phyloP scores from a whole-genome alignment of 2,888 invertebrate genomes.

The Masnerella sp. region DNA sequence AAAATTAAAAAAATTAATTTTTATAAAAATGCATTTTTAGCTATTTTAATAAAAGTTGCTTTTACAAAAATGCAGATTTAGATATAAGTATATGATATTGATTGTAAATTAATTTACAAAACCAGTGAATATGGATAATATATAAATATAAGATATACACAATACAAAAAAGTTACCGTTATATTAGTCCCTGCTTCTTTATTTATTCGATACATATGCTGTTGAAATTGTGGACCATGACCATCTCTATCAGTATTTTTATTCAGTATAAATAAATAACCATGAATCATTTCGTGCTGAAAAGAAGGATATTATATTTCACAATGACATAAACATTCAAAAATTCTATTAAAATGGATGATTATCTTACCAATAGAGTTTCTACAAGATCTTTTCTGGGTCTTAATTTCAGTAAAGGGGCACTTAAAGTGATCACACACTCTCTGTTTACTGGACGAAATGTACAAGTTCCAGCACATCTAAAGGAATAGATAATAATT shows the following conservation, averaged over 20 bases:
- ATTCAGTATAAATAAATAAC: slow-evolving; percentile 93
- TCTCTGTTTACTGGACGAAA: slow-evolving; percentile 87
- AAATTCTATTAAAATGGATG: background rate
- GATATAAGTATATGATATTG: too few species aligned
- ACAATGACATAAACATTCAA: background rate
- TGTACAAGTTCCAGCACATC: slow-evolving; percentile 85
- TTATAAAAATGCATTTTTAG: too few species aligned
- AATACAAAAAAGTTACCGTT: slow-evolving; percentile 80
- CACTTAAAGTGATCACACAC: slow-evolving; percentile 91
- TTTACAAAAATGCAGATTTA: too few species aligned
- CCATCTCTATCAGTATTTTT: slow-evolving; percentile 93
- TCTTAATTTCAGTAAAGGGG: slow-evolving; percentile 93
- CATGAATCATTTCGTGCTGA: slow-evolving; percentile 99
- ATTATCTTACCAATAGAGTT: slow-evolving; percentile 87
- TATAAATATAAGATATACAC: too few species aligned
- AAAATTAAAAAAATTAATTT: too few species aligned
- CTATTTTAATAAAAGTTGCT: too few species aligned
- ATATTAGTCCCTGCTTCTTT: slow-evolving; percentile 90
- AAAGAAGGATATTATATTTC: slow-evolving; percentile 32
- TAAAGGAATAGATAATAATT: slow-evolving; percentile 59
- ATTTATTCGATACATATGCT: slow-evolving; percentile 97
- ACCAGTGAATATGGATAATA: too few species aligned
- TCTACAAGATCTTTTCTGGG: slow-evolving; percentile 97
- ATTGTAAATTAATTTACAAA: too few species aligned
- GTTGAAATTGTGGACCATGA: slow-evolving; percentile 95